Conservation (phyloP, 2,888 invertebrate species). For the Chydorus sphaericus region DNA sequence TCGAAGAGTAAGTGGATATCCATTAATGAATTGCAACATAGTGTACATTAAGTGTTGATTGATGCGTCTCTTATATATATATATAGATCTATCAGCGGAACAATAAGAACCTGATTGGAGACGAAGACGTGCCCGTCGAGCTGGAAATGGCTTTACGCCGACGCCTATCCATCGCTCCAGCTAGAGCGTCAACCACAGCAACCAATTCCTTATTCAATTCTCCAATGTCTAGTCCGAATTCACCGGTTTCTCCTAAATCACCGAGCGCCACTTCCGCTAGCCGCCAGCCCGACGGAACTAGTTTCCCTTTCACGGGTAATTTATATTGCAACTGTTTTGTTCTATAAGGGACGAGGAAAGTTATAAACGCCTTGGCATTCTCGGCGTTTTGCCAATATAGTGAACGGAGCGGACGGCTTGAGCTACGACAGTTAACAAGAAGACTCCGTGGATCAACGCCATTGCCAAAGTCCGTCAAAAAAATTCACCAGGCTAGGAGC, state of each 20-base stretch:
- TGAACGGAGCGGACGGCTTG: not conserved
- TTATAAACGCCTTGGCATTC: too few species aligned
- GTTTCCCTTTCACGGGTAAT: not conserved
- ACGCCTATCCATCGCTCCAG: not conserved
- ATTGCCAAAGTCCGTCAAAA: too few species aligned
- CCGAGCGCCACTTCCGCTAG: not conserved
- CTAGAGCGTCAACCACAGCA: not conserved
- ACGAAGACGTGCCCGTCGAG: constrained; percentile 6
- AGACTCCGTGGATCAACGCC: too few species aligned
- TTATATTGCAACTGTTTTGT: too few species aligned
- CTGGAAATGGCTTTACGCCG: constrained; percentile 3
- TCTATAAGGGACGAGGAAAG: too few species aligned
- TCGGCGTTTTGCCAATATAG: too few species aligned
- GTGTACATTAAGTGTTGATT: not conserved
- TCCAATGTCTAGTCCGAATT: constrained; percentile 4
- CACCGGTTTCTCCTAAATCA: not conserved
- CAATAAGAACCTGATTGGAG: constrained; percentile 12
- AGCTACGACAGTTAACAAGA: too few species aligned
- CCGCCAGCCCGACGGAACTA: not conserved
- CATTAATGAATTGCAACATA: not conserved
- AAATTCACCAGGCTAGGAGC: not conserved
- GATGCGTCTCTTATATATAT: not conserved
- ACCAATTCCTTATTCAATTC: not conserved
- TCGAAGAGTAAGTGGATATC: not conserved
- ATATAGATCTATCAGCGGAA: constrained; percentile 7